Evolutionary conservation across 2,888 invertebrate species (phyloP).

Genomic region (Acronicta psi): DNA sequence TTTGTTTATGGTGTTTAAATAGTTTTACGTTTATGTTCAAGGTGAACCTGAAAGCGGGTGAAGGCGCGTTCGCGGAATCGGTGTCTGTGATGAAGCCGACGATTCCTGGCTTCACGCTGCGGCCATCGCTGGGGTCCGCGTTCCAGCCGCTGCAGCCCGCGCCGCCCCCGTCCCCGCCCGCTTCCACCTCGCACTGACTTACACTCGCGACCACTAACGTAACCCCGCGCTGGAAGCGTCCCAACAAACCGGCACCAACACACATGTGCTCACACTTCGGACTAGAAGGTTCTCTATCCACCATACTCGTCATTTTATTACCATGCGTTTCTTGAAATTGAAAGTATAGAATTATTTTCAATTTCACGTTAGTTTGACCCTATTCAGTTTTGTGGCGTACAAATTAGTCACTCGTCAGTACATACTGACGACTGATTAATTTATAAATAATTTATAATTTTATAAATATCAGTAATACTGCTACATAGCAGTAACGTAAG

Average conservation of each 20-base stretch:
- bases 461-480: no score
- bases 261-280: slow-evolving; percentile 9
- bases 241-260: slow-evolving; percentile 6
- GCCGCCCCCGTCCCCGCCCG: slow-evolving; percentile 49
- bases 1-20: not conserved
- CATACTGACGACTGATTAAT: no score
- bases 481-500: slow-evolving; percentile 1
- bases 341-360: slow-evolving; percentile 32
- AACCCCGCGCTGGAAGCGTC: not conserved
- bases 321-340: slow-evolving; percentile 39
- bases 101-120: slow-evolving; percentile 92
- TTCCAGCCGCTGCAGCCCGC: slow-evolving; percentile 92
- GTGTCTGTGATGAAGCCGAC: slow-evolving; percentile 89
- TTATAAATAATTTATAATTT: no score
- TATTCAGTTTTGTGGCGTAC: slow-evolving; percentile 32
- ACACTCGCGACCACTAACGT: slow-evolving; percentile 1
- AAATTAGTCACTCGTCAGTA: slow-evolving; percentile 26
- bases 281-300: slow-evolving; percentile 39
- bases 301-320: slow-evolving; percentile 37
- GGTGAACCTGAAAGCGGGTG: slow-evolving; percentile 91
- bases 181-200: slow-evolving; percentile 54
- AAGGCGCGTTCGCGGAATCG: slow-evolving; percentile 77
- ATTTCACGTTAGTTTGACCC: slow-evolving; percentile 32
- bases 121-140: slow-evolving; percentile 94
- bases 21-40: slow-evolving; percentile 50